Base-by-base conservation (phyloP, 2,113 vertebrate species). In the Egretta garzetta region DNA sequence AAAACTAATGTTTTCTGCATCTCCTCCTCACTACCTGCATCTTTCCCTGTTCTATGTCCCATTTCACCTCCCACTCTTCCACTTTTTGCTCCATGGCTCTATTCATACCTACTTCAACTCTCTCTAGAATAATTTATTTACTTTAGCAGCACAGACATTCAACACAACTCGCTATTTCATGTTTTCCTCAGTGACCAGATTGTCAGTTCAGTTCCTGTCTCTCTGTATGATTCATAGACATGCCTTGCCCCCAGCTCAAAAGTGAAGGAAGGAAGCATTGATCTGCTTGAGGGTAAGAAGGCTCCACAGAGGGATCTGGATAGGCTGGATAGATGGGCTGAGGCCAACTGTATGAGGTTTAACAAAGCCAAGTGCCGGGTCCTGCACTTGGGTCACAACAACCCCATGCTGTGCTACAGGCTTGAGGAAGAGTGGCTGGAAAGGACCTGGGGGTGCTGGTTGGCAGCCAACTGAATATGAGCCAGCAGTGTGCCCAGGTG, bases 41-140 rank as follows among this genome's bases (percentile, higher is more conserved):
- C 8, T 43, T 81, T 92, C 7, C 6, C 14, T 72, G 33, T 59
- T 62, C 27, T 60, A 56, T 76, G 2, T 45, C 9, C 19, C 14
- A 18, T 70, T 47, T 81, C 5, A 50, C 13, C 1, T 80, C 9
- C 24, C 10, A 58, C 8, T 73, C 27, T 82, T 74, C 12, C 8
- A 43, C 13, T 32, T 76, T 72, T 77, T 85, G 4, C 11, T 75
- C 2, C 7, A 6, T 24, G 28, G 9, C 9, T 55, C 12, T 8
- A 23, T 79, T 80, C 47, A 59, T 33, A 24, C 4, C 3, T 16
- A 3, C 0, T 0, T 79, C 26, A 58, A 14, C 5, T 52, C 3
- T 73, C 17, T 59, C 22, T 72, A 22, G 11, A 87, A 32, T n/a
- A 5, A 6, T 41, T 41, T 50, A 7, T 64, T 59, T 52, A 27